Conservation (phyloP, 2,888 invertebrate species). For the Choreutis nemorana region DNA sequence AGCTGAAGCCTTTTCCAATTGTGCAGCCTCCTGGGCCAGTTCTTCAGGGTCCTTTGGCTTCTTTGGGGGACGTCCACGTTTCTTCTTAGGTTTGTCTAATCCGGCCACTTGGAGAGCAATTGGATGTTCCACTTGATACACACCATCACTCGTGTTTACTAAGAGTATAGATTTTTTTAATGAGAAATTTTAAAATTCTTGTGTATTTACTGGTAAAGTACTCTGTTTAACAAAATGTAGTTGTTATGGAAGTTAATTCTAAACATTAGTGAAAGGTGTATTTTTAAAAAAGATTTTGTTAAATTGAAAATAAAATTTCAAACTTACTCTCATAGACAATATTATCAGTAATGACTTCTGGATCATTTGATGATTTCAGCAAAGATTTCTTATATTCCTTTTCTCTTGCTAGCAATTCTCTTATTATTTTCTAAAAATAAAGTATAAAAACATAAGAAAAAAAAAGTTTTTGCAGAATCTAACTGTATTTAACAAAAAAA, state of each 20-base stretch:
- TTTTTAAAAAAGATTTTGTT: neutral
- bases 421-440: conserved; percentile 43
- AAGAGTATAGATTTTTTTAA: conserved; percentile 10
- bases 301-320: neutral
- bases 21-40: conserved; percentile 25
- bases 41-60: conserved; percentile 43
- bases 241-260: neutral
- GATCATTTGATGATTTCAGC: conserved; percentile 12
- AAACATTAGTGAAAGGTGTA: neutral
- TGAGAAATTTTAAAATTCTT: neutral
- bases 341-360: conserved; percentile 31
- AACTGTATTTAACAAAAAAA: neutral
- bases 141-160: conserved; percentile 69
- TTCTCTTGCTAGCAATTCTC: conserved; percentile 41
- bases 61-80: conserved; percentile 76
- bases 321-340: conserved; percentile 45
- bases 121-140: conserved; percentile 72
- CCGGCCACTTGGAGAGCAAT: conserved; percentile 71
- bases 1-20: too few relatives aligned
- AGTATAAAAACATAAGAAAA: conserved; percentile 1
- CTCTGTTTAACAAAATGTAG: neutral
- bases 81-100: conserved; percentile 70
- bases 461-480: neutral
- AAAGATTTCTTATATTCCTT: conserved; percentile 42
- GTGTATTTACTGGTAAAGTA: neutral